These are phyloP conservation scores for Semaprochilodus insignis DNA, from an alignment of 2,797 vertebrate genomes.

Conservation along the genomic window DNA sequence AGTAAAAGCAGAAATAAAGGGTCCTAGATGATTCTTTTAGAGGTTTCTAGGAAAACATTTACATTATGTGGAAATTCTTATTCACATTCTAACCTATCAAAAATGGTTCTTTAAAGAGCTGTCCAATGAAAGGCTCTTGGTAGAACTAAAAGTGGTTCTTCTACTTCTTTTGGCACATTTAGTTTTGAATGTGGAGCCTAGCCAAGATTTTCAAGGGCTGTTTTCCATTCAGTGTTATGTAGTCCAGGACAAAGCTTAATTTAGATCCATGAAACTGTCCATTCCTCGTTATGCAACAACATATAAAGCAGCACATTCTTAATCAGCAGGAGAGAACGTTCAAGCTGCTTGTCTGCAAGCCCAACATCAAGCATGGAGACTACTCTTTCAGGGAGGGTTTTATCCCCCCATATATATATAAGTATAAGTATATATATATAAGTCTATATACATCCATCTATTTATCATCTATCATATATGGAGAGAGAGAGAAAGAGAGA, in stretches of 20 bases:
- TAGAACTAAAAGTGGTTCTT: neutral
- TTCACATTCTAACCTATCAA: too few species aligned
- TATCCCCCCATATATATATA: constrained; percentile 10
- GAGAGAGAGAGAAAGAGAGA: too few species aligned
- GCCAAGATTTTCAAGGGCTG: neutral
- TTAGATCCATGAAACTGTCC: neutral
- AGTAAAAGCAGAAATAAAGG: too few species aligned
- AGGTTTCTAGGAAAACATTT: too few species aligned
- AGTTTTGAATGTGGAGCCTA: neutral
- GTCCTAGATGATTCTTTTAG: neutral
- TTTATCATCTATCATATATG: too few species aligned
- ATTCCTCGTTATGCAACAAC: constrained; percentile 6
- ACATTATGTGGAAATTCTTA: neutral
- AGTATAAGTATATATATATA: too few species aligned
- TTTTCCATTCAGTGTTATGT: neutral
- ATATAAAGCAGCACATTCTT: neutral
- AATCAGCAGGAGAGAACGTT: neutral
- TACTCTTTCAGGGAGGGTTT: constrained; percentile 4
- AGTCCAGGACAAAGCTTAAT: neutral
- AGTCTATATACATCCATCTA: too few species aligned
- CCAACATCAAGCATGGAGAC: neutral
- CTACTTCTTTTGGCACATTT: neutral
- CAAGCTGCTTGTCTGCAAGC: neutral
- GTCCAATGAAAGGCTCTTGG: neutral
- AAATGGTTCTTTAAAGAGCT: neutral